Evolutionary conservation across 2,888 invertebrate genomes (phyloP).

Genomic region (Scrobipalpa atriplicella): DNA sequence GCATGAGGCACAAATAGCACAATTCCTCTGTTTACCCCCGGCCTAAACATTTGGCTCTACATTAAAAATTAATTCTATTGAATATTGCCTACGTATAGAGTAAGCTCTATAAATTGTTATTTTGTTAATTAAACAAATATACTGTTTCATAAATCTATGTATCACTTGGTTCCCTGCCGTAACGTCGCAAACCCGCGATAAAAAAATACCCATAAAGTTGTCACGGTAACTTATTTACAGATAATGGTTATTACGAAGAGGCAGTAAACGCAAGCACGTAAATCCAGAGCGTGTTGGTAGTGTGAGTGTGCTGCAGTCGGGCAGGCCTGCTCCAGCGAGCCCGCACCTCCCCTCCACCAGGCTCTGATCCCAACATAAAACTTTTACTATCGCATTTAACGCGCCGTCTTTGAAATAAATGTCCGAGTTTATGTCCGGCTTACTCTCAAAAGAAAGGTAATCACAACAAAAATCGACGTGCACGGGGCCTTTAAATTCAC

Average conservation of each 20-base stretch:
- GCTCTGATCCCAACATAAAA: conserved; percentile 61
- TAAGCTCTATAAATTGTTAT: background rate
- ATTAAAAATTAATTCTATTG: conserved; percentile 56
- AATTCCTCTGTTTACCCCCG: conserved; percentile 67
- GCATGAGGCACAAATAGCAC: conserved; percentile 69
- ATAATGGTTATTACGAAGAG: conserved; percentile 22
- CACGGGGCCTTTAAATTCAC: conserved; percentile 29
- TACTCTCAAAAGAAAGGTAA: conserved; percentile 54
- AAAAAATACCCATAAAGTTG: background rate
- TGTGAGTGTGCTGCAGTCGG: background rate
- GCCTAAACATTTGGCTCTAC: conserved; percentile 60
- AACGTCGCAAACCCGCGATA: background rate
- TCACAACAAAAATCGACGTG: conserved; percentile 40
- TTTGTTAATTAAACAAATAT: background rate
- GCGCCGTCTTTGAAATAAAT: conserved; percentile 65
- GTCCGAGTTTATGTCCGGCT: conserved; percentile 54
- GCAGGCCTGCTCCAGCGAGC: background rate
- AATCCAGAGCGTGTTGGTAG: background rate
- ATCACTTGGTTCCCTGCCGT: background rate
- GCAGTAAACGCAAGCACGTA: conserved; percentile 38
- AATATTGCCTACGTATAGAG: conserved; percentile 38
- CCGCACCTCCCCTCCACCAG: background rate
- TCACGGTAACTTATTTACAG: conserved; percentile 12
- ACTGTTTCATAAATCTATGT: background rate
- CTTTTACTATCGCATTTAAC: conserved; percentile 70